These are phyloP conservation scores for Pharmacophagus antenor DNA, from an alignment of 2,888 invertebrate species.

Conservation along the genomic window DNA sequence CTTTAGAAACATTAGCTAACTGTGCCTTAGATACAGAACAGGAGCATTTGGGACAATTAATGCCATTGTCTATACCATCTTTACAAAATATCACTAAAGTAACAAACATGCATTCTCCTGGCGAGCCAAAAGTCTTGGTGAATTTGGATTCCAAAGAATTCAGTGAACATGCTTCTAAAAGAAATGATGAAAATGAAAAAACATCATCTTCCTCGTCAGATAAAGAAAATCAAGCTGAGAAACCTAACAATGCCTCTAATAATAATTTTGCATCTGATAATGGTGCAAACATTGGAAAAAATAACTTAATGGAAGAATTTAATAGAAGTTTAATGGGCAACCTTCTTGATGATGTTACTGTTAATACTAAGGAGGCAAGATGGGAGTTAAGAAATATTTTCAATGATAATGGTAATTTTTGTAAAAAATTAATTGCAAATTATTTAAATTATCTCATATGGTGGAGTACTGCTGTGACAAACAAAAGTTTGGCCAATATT, in stretches of 20 bases:
- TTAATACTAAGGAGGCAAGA: constrained; percentile 86
- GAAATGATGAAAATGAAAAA: constrained; percentile 57
- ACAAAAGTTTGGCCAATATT: too few species aligned
- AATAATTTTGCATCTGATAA: constrained; percentile 50
- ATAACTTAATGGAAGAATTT: constrained; percentile 73
- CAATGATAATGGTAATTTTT: constrained; percentile 72
- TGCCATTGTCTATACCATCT: constrained; percentile 69
- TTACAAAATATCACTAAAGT: constrained; percentile 74
- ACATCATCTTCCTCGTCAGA: constrained; percentile 40
- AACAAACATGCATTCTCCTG: constrained; percentile 73
- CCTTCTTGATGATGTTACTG: constrained; percentile 82
- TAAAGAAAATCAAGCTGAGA: constrained; percentile 61
- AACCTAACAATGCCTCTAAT: constrained; percentile 39
- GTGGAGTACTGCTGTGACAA: too few species aligned
- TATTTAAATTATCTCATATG: too few species aligned
- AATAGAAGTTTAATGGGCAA: constrained; percentile 76
- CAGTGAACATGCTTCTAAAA: constrained; percentile 62
- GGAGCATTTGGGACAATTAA: constrained; percentile 69
- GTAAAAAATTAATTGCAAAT: too few species aligned
- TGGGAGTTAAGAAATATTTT: constrained; percentile 83
- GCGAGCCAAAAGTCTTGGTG: constrained; percentile 72
- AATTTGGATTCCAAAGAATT: constrained; percentile 75
- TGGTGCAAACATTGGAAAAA: constrained; percentile 55
- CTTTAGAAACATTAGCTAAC: constrained; percentile 73
- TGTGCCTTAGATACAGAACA: constrained; percentile 73